These are phyloP conservation scores for Telmatherina bonti DNA, from an alignment of 2,797 vertebrate species.

Conservation along the genomic window DNA sequence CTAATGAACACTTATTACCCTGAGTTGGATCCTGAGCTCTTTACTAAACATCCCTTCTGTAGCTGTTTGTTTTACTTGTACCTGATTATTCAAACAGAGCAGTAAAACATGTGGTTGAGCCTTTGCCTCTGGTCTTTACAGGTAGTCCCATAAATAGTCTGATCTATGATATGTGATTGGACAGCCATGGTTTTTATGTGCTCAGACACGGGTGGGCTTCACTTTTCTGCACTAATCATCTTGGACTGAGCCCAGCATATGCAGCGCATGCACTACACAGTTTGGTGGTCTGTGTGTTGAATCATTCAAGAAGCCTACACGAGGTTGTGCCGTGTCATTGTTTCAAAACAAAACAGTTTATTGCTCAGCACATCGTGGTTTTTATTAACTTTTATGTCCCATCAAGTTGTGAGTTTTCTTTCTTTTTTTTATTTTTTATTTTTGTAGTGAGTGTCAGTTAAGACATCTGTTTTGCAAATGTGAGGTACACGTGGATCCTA, in stretches of 20 bases:
- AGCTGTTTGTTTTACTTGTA: constrained; percentile 82
- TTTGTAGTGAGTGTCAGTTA: constrained; percentile 19
- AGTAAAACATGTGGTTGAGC: constrained; percentile 72
- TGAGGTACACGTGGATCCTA: constrained; percentile 27
- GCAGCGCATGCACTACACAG: constrained; percentile 15
- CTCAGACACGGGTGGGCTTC: constrained; percentile 63
- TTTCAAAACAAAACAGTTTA: constrained; percentile 28
- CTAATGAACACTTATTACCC: constrained; percentile 81
- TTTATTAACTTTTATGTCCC: constrained; percentile 20
- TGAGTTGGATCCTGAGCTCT: constrained; percentile 69
- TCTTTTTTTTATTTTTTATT: constrained; percentile 32
- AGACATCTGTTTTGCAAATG: constrained; percentile 76
- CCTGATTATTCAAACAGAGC: constrained; percentile 81
- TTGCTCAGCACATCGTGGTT: constrained; percentile 21
- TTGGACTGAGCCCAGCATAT: constrained; percentile 19
- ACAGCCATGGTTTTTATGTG: constrained; percentile 46
- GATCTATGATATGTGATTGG: constrained; percentile 69
- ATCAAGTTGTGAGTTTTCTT: constrained; percentile 31
- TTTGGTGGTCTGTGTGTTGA: constrained; percentile 7
- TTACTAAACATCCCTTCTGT: constrained; percentile 77
- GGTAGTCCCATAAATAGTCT: constrained; percentile 73
- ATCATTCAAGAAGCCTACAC: constrained; percentile 1
- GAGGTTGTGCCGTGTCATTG: not conserved
- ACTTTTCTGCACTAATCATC: constrained; percentile 49
- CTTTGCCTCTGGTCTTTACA: constrained; percentile 76